Base-by-base conservation (phyloP, 2,888 invertebrate genomes). In the Stenoptilia bipunctidactyla region DNA sequence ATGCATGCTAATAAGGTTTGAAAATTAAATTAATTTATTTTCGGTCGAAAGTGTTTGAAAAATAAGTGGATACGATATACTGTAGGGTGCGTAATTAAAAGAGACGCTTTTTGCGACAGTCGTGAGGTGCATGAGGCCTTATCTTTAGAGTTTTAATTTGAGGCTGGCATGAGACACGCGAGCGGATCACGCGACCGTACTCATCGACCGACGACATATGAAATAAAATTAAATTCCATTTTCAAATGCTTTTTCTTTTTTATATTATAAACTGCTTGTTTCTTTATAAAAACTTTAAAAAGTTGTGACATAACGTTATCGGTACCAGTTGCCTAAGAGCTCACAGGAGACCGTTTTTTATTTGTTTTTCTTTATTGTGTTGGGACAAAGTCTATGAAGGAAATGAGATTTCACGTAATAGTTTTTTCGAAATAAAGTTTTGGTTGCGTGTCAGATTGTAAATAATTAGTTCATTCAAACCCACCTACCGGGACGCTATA, bases 11-110 rank as follows among this genome's bases (percentile, higher is more conserved):
- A 30, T 12, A 30, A 30, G 10, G 12, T 9, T 30, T 10, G 30
- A 30, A 30, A 30, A 30, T 62, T 57, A 55, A 56, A 62, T 63
- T 66, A 9, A n/a, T n/a, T 9, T 13, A 9, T 68, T 59, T 55
- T 55, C 70, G 65, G 66, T 62, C 58, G 57, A 66, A 68, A 68
- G 62, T 73, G 69, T 66, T 66, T 71, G 72, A 74, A 75, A 70
- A 65, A 63, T 51, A 52, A 42, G 43, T 40, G 52, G 50, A 34
- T 34, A 14, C 34, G 34, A 14, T 69, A 66, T 65, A 55, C 62
- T 65, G 65, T 70, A 66, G 74, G 73, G 79, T 82, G 80, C 76
- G 80, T 82, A 83, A 80, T 80, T 83, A 82, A 80, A 77, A 69
- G 68, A 70, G 77, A 76, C 75, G 70, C 71, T 67, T 66, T 55